These are phyloP conservation scores for Apodemia duryi DNA, from an alignment of 2,888 invertebrate genomes.

Conservation along the genomic window DNA sequence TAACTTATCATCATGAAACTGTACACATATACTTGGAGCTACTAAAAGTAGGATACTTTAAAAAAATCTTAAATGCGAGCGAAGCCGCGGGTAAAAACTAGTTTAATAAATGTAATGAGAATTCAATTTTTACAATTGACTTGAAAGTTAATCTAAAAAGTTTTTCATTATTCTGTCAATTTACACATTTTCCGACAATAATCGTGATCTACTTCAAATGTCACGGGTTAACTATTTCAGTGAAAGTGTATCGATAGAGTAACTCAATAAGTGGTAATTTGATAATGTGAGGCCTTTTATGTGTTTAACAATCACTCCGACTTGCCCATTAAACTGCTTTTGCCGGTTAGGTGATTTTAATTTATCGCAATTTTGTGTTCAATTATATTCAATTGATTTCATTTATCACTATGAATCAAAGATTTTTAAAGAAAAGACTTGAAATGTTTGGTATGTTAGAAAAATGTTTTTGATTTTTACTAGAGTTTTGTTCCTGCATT, in stretches of 20 bases:
- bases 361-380: background rate
- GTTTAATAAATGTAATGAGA: too few species aligned
- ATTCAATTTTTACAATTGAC: too few species aligned
- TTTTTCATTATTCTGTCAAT: background rate
- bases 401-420: background rate
- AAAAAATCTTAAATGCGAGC: too few species aligned
- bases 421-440: too few species aligned
- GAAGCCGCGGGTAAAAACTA: too few species aligned
- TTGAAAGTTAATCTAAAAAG: too few species aligned
- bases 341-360: background rate
- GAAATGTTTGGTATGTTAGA: too few species aligned
- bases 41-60: too few species aligned
- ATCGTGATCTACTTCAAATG: constrained; percentile 17
- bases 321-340: background rate
- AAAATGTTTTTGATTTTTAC: too few species aligned
- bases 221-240: constrained; percentile 15
- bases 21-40: too few species aligned
- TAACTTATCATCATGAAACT: too few species aligned
- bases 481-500: too few species aligned
- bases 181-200: constrained; percentile 1
- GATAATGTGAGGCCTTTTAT: constrained; percentile 17
- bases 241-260: constrained; percentile 18
- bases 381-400: background rate
- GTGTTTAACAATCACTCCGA: constrained; percentile 18
- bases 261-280: constrained; percentile 16